Base-by-base conservation (phyloP, 1,140 invertebrate genomes). In the Aphidius ervi region DNA sequence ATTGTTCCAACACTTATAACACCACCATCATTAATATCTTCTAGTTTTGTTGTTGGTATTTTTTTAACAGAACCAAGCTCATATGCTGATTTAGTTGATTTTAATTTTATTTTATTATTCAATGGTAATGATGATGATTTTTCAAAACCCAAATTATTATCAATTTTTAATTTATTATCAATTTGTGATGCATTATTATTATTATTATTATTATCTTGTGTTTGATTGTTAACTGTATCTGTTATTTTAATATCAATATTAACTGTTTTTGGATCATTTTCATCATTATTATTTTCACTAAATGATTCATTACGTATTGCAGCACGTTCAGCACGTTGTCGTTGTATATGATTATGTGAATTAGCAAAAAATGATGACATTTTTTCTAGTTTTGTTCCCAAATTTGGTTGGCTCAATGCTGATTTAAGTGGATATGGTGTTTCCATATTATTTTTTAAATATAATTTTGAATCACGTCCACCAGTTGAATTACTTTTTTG, bases 341-440 rank as follows among this genome's bases (percentile, higher is more conserved):
- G 83, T 6, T 82, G 74, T 45, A 87, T 86, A 59, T 87, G 84
- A 68, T 84, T 86, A 67, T 87, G 85, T 5, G 85, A 86, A 62
- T 80, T 85, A 0, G 84, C 83, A 54, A 88, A 87, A 62, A 85
- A 86, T 0, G 82, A 82, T 0, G 85, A 86, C 39, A 74, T 78
- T 70, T 75, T 86, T 61, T 74, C 75, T 4, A 79, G 61, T 37
- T 74, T 71, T 4, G 75, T 74, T 9, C 74, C 70, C 9, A 83
- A 59, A 59, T 81, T 81, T 3, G 76, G 81, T 50, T 82, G 80
- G 48, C 82, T 82, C 6, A 80, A 55, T 1, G 80, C 69, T 0
- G 81, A 76, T 63, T 83, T 78, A 39, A 77, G 59, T 5, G 78
- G 78, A 66, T 74, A 79, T 0, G 78, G 77, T 1, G 70, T 57